Percentiles rank a stretch among this genome's conserved stretches.
Conservation (phyloP, 2,797 vertebrate species). For the Dermochelys coriacea region DNA sequence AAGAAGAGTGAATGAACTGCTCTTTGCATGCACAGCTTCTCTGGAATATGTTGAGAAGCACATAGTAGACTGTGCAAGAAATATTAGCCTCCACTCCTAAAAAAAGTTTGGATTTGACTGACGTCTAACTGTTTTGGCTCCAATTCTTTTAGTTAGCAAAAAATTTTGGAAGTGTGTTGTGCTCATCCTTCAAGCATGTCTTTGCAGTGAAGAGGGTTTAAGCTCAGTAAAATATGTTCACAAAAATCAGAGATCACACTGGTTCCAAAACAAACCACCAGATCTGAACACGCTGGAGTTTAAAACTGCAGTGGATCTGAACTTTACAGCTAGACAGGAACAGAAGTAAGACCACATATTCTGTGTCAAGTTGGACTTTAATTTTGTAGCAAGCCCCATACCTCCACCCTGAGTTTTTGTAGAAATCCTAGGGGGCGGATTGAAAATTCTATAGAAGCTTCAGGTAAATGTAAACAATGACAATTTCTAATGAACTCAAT, state of each 20-base stretch:
- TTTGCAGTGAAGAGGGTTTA: conserved; percentile 32
- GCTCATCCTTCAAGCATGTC: conserved; percentile 48
- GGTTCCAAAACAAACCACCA: conserved; percentile 24
- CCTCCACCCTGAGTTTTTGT: background rate
- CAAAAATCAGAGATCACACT: conserved; percentile 53
- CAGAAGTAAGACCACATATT: background rate
- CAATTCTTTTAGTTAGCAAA: conserved; percentile 55
- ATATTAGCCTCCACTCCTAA: conserved; percentile 19
- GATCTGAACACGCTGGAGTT: background rate
- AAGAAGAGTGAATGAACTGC: conserved; percentile 50
- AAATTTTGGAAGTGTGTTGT: conserved; percentile 62
- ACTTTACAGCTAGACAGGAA: conserved; percentile 28
- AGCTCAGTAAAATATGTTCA: conserved; percentile 29
- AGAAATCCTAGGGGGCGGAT: background rate
- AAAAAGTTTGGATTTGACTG: conserved; percentile 20
- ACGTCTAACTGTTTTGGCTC: conserved; percentile 53
- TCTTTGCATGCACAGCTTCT: conserved; percentile 3
- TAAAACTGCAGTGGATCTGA: conserved; percentile 22
- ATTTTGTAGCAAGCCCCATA: background rate
- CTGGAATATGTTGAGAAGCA: conserved; percentile 64
- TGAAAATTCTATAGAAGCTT: conserved; percentile 1
- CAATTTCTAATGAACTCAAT: background rate
- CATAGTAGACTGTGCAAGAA: conserved; percentile 43
- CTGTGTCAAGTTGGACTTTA: background rate
- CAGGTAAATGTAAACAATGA: background rate